Evolutionary conservation across 2,888 invertebrate genomes (phyloP), one percentile per base, ranked within the genome.

Genomic region (Melitaea athalia): DNA sequence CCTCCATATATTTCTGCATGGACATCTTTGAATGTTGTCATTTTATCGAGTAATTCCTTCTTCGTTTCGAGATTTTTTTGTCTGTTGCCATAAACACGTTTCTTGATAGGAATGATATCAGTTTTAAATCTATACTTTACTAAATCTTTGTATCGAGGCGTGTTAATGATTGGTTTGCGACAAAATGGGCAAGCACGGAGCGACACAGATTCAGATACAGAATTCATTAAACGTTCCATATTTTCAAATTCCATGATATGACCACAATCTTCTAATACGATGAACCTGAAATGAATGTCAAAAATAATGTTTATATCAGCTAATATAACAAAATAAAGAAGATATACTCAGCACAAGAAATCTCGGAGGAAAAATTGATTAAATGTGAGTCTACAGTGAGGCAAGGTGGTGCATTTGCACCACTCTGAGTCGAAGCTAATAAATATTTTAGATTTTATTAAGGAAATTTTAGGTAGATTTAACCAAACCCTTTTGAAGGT

Each of bases 151-250:
- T 94, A 95, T 15, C 95, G 89, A 55, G 86, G 84, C 3, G 94
- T 94, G 75, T 89, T 93, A 15, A 93, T 85, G 14, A 96, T 94
- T 0, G 93, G 89, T 17, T 93, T 93, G 63, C 93, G 94, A 78
- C 95, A 95, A 67, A 80, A 82, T 0, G 95, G 95, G 77, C 95
- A 95, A 0, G 79, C 72, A 2, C 83, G 83, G n/a, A 92, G 85
- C 17, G 79, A 72, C 45, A 90, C 78, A 0, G 78, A 77, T 24
- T 87, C 87, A 17, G 70, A 80, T 47, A 86, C 79, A 4, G 81
- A 79, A 61, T 77, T 77, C 85, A 93, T 86, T 77, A 93, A 82
- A 15, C 72, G 80, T 63, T 93, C 92, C 81, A 94, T 85, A 50
- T 86, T 86, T 17, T 86, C 81, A 0, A 93, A 79, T 72, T 93